Evolutionary conservation across 2,888 invertebrate species (phyloP).

Genomic region (Lucinisca nassula): DNA sequence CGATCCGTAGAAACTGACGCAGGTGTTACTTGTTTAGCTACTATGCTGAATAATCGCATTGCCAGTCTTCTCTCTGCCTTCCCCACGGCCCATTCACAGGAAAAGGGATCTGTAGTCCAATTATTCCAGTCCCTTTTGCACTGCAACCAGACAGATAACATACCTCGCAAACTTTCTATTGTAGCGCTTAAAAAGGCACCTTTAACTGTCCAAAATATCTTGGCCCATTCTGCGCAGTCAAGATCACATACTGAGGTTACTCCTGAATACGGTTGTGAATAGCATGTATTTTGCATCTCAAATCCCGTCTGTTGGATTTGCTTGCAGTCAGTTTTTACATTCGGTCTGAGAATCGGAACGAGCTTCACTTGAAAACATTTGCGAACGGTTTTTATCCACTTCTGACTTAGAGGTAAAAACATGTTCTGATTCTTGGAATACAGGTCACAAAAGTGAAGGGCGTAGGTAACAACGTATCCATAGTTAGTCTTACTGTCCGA

Average conservation of each 20-base stretch:
- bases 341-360: slow-evolving; percentile 51
- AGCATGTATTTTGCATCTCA: slow-evolving; percentile 39
- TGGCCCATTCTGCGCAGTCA: slow-evolving; percentile 3
- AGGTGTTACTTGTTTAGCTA: not conserved
- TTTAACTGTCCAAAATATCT: slow-evolving; percentile 35
- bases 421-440: slow-evolving; percentile 21
- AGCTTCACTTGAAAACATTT: slow-evolving; percentile 61
- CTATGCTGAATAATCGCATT: not conserved
- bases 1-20: not conserved
- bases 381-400: slow-evolving; percentile 56
- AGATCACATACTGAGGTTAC: slow-evolving; percentile 42
- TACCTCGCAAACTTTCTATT: not conserved
- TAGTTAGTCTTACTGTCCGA: not conserved
- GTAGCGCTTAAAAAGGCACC: not conserved
- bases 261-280: slow-evolving; percentile 17
- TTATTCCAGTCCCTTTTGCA: not conserved
- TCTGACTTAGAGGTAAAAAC: slow-evolving; percentile 26
- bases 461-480: slow-evolving; percentile 51
- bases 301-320: slow-evolving; percentile 39
- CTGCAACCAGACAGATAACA: not conserved
- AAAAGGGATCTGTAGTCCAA: no score
- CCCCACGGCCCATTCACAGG: no score
- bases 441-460: slow-evolving; percentile 51
- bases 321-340: slow-evolving; percentile 14
- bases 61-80: not conserved